These are phyloP conservation scores for Iselma pallidipennis DNA, from an alignment of 2,888 invertebrate genomes.

Conservation along the genomic window DNA sequence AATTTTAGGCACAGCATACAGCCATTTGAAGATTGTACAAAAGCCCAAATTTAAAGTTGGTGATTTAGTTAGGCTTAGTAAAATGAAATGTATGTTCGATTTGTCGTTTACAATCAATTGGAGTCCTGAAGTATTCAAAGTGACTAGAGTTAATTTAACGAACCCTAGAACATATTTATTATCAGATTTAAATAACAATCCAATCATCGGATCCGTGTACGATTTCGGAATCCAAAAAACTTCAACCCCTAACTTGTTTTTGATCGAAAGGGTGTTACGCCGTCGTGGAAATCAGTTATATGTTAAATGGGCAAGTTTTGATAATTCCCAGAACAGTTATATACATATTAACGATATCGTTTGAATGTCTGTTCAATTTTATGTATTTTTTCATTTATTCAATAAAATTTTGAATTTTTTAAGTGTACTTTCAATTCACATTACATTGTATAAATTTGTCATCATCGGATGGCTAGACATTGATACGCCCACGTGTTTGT, in stretches of 20 bases:
- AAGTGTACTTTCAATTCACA: no score
- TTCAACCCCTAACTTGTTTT: slow-evolving; percentile 32
- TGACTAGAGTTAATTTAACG: slow-evolving; percentile 38
- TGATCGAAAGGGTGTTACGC: slow-evolving; percentile 37
- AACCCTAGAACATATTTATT: slow-evolving; percentile 42
- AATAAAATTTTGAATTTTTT: no score
- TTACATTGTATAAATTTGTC: no score
- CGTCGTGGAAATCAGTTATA: slow-evolving; percentile 28
- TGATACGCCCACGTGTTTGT: no score
- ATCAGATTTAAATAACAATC: slow-evolving; percentile 32
- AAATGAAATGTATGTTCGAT: slow-evolving; percentile 40
- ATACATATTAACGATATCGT: slow-evolving; percentile 28
- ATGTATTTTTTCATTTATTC: no score
- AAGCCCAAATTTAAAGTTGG: slow-evolving; percentile 32
- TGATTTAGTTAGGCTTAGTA: slow-evolving; percentile 44
- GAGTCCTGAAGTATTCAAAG: slow-evolving; percentile 46
- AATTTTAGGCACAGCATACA: slow-evolving; percentile 31
- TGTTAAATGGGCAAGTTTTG: slow-evolving; percentile 37
- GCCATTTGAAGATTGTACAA: slow-evolving; percentile 30
- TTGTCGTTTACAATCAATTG: slow-evolving; percentile 48
- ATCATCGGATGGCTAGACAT: no score
- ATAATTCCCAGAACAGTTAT: slow-evolving; percentile 37
- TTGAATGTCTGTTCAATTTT: no score
- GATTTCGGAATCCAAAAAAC: slow-evolving; percentile 36
- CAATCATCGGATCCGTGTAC: slow-evolving; percentile 42